Evolutionary conservation across 35 echinoderm and acorn worm genomes (phyloP), one percentile per base, ranked within the genome.

Genomic region (Apostichopus japonicus): DNA sequence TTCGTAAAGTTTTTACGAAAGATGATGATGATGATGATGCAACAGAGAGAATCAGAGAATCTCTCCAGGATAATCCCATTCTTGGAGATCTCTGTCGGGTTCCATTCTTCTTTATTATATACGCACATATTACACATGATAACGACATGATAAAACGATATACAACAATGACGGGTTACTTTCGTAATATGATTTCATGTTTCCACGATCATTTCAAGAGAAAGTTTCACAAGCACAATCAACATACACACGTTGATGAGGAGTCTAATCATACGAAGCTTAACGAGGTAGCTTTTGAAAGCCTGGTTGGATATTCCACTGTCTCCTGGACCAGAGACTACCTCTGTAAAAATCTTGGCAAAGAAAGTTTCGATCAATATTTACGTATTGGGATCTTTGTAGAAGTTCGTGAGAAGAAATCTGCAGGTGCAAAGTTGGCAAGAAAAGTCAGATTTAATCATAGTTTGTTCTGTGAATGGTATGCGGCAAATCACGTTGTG

Each of bases 21-120:
- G 80, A 83, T 56, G 80, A 83, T 54, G 80, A 83, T 56, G 80
- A 83, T 54, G n/a, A 83, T 54, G n/a, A 11, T 53, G 53, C 14
- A 10, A 14, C 19, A 21, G 11, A 56, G 10, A 83, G 13, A 16
- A 83, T 83, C 16, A 83, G 7, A 56, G 53, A 83, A 55, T 21
- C 52, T 10, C 19, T 55, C 53, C 52, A 83, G 16, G 52, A 19
- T 80, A 51, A 83, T 22, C 11, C 44, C 5, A 21, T 52, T 19
- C 80, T 83, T 54, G 80, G 4, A 55, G 54, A 83, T 54, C 17
- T 83, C 5, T 83, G 52, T 83, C 44, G 55, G 53, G 80, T 83
- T 83, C 80, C 80, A 10, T 23, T 21, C 53, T 83, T 83, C 11
- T 83, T 83, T 54, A 33, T 83, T n/a, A 17, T 55, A 22, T 83